Conservation (phyloP, 2,797 vertebrate genomes). For the Molothrus ater region DNA sequence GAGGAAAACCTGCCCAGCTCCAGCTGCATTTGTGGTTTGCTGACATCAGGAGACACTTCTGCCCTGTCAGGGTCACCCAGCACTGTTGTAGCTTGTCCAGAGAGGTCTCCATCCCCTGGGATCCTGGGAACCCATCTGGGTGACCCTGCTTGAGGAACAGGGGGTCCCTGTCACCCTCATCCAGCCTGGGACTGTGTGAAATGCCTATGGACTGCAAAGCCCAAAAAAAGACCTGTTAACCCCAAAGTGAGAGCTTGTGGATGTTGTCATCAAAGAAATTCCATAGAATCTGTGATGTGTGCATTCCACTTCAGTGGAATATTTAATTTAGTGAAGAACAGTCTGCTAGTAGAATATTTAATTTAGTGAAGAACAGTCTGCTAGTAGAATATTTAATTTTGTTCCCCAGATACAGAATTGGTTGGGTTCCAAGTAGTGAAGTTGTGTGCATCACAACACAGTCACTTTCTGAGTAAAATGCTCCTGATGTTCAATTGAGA, state of each 20-base stretch:
- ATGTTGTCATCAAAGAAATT: neutral
- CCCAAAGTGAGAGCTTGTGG: neutral
- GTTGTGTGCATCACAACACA: no score
- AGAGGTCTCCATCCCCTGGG: neutral
- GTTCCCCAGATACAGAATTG: no score
- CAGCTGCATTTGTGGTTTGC: neutral
- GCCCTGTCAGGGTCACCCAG: neutral
- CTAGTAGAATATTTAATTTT: no score
- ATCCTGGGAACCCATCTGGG: neutral
- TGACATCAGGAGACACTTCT: neutral
- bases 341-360: neutral
- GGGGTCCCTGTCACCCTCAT: neutral
- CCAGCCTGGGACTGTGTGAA: neutral
- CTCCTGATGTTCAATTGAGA: no score
- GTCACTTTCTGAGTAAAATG: no score
- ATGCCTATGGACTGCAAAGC: neutral
- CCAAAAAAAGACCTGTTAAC: neutral
- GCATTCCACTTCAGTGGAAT: neutral
- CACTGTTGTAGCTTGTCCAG: neutral
- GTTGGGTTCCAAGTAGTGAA: no score
- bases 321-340: neutral
- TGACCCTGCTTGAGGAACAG: neutral
- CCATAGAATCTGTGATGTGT: rapidly evolving
- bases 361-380: no score
- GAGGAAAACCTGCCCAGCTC: neutral